Base-by-base conservation (phyloP, 2,797 vertebrate genomes). In the Hypotaenidia philippensis region DNA sequence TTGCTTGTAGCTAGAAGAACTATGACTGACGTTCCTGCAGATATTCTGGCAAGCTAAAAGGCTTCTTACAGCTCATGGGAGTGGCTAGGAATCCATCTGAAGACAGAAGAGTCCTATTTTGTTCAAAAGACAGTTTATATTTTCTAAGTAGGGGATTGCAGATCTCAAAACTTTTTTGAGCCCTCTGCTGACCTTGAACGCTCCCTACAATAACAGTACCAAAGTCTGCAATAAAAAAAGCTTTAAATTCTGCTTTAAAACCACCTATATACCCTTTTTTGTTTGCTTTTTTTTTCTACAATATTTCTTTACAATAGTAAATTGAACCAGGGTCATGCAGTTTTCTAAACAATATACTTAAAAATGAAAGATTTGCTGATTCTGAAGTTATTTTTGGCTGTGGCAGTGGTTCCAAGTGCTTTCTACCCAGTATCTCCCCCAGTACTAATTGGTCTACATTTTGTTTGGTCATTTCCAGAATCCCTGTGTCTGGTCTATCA, bases 31-130 rank as follows among this genome's bases (percentile, higher is more conserved):
- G 0, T 60, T 94, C 57, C 83, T 87, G 53, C 71, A 80, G 83
- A 49, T 93, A 90, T 52, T 84, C 75, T 94, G 92, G 81, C 75
- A 90, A 87, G 68, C 64, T 92, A 40, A 85, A 82, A 90, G 40
- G 78, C 70, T 90, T 95, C 89, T 92, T 65, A 64, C 29, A 34
- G 81, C 66, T 94, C 53, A 60, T 14, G 31, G 81, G 64, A 87
- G 53, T 64, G 18, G 38, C 74, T 47, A 60, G 77, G 60, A 61
- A 90, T 70, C 84, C 29, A 64, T 64, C 12, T 87, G 55, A 88
- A 82, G 74, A 84, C n/a, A 95, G 50, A 76, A 94, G 50, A 22
- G 53, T 45, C 59, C 56, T 75, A 11, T 81, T 92, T 94, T 90
- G 23, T 63, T 86, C 60, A 49, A 47, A 84, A 96, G 66, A 68